Percentiles rank a stretch among this genome's conserved stretches.
These are phyloP conservation scores for Petaurus breviceps DNA, from an alignment of 2,113 vertebrate species.

Conservation along the genomic window DNA sequence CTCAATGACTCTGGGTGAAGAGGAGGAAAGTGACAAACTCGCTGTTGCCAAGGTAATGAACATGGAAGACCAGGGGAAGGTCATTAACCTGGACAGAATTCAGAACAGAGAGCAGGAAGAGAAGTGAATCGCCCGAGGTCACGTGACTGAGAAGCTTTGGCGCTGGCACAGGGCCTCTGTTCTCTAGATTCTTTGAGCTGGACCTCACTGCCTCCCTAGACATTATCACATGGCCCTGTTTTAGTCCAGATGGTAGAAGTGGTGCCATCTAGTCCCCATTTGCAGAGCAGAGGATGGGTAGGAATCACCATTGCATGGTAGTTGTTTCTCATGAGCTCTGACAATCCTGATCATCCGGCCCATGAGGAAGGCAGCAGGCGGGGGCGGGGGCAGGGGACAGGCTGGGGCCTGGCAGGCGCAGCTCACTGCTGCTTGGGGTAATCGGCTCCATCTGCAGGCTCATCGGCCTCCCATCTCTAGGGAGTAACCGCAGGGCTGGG, in stretches of 20 bases:
- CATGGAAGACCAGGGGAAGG: background rate
- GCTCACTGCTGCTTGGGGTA: constrained; percentile 48
- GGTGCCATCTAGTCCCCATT: background rate
- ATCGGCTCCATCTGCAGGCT: constrained; percentile 40
- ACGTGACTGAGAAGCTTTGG: background rate
- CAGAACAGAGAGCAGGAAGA: background rate
- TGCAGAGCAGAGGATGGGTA: background rate
- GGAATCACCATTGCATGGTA: background rate
- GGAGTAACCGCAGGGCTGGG: constrained; percentile 51
- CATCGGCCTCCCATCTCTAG: constrained; percentile 57
- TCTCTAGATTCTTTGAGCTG: background rate
- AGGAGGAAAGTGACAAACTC: background rate
- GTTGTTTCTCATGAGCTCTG: background rate
- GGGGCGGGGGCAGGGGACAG: constrained; percentile 26
- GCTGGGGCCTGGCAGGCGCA: constrained; percentile 32
- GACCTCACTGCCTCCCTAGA: background rate
- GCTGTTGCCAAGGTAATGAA: background rate
- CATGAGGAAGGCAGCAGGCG: background rate
- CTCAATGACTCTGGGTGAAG: background rate
- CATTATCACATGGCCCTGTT: background rate
- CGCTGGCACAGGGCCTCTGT: background rate
- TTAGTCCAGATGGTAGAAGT: background rate
- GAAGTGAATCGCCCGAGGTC: background rate
- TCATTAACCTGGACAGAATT: background rate
- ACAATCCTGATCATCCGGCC: background rate